Evolutionary conservation across 2,797 vertebrate genomes (phyloP).

Genomic region (Meriones psammophilus): DNA sequence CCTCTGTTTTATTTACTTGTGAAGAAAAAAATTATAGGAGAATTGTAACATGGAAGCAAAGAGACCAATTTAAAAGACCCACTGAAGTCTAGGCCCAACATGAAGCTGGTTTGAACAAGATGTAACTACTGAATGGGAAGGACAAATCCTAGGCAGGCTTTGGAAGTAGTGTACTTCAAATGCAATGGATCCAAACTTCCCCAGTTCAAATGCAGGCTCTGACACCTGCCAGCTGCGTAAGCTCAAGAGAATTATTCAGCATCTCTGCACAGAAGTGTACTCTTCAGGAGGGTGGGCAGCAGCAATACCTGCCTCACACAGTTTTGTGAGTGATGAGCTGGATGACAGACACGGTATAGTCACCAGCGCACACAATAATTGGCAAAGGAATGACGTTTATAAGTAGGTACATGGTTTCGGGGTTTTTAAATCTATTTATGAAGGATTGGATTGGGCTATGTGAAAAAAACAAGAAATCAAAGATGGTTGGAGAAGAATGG

Average conservation of each 20-base stretch:
- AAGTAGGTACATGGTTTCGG: neutral
- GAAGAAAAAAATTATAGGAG: neutral
- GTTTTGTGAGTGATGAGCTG: neutral
- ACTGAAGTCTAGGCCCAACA: neutral
- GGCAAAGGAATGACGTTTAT: neutral
- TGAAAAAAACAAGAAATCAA: neutral
- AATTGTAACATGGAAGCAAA: neutral
- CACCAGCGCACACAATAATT: neutral
- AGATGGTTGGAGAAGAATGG: neutral
- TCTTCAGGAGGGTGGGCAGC: neutral
- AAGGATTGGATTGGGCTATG: neutral
- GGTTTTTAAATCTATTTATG: neutral
- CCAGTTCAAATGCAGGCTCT: neutral
- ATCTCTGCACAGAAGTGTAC: neutral
- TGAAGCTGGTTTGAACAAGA: conserved; percentile 10
- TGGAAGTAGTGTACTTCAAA: neutral
- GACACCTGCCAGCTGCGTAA: neutral
- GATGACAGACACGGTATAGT: neutral
- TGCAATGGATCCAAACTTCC: neutral
- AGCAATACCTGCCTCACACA: neutral
- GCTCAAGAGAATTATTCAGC: neutral
- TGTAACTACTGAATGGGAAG: neutral
- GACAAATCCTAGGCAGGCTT: neutral
- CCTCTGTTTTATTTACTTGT: neutral
- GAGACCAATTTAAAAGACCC: neutral